Evolutionary conservation across 2,797 vertebrate species (phyloP), one percentile per base, ranked within the genome.

Genomic region (Aldrovandia affinis): DNA sequence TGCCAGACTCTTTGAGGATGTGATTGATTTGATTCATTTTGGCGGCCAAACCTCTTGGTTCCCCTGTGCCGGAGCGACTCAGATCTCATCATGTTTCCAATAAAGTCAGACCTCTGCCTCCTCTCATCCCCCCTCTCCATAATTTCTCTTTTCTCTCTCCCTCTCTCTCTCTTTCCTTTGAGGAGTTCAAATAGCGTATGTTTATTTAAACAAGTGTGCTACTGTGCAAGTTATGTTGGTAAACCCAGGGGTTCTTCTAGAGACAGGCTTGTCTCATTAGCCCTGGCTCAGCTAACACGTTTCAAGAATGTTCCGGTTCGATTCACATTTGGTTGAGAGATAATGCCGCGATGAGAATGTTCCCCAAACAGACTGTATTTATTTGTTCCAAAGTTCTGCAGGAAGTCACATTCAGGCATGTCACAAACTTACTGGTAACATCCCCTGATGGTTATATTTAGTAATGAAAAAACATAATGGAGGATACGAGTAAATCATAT

Each of bases 21-120:
- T 80, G 50, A 80, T 80, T 80, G 79, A 55, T 80, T 80, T 80
- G 50, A 80, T 80, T 80, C 50, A 80, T 79, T 79, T 79, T 52
- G 50, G 77, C 52, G 77, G 44, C 47, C 77, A 44, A 52, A 33
- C 44, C 44, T 79, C 77, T 79, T n/a, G 77, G 50, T 54, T 79
- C 44, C 75, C 50, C 47, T 30, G 47, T 52, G 75, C 79, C 20
- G 33, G 28, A 22, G 79, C 33, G 52, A 80, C 50, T 55, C 79
- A 57, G 22, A 80, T 57, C 54, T 80, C 79, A 80, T 80, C 50
- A 55, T 80, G 79, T 80, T 80, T 79, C 50, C 44, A 79, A 79
- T 50, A 79, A 79, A 79, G 15, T 50, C 77, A 79, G 77, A 54
- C 44, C 50, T 80, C 75, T 78, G 42, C 44, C 47, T 78, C 44